Base-by-base conservation (phyloP, 1,140 invertebrate genomes). In the Ephestia elutella region DNA sequence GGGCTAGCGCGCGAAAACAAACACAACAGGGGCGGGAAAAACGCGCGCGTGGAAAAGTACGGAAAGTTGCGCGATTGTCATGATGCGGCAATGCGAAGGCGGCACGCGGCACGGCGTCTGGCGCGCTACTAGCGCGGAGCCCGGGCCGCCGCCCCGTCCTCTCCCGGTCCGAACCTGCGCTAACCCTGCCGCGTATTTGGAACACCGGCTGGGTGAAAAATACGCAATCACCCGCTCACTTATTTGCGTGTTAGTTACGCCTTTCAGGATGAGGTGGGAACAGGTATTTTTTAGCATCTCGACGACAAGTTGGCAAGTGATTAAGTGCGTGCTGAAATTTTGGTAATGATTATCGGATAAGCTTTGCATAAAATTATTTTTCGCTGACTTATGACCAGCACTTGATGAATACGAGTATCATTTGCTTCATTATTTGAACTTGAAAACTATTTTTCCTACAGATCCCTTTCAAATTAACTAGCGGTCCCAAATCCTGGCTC, bases 111-210 rank as follows among this genome's bases (percentile, higher is more conserved):
- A 54, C 51, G 69, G 54, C 59, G 61, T 20, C 53, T 62, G 62
- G 59, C 63, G 65, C 63, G 60, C 44, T 51, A 71, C 68, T 54
- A 65, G 63, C 68, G 58, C 59, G 56, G 51, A 17, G 58, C 60
- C 60, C 57, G 60, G 65, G 57, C 54, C 38, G 54, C 56, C 60
- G 59, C 57, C 63, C 62, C 51, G 48, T 48, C 61, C 21, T 49
- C 56, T 56, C 32, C 21, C 2, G 21, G 2, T 25, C 21, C 21
- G 2, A 57, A 50, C 44, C 62, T 50, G 49, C 49, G 49, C 49
- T 9, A 50, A 15, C 38, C 38, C 30, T 32, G 30, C 30, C 30
- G 9, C 1, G 21, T 35, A 35, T 15, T 15, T 10, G 1, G 38
- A 44, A 44, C 7, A 5, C 38, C n/a, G 38, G 15, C 38, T 44